Percentiles rank a stretch among this genome's conserved stretches.
phyloP scores from a whole-genome alignment of 1,140 invertebrate species.

The Meteorus sp. region DNA sequence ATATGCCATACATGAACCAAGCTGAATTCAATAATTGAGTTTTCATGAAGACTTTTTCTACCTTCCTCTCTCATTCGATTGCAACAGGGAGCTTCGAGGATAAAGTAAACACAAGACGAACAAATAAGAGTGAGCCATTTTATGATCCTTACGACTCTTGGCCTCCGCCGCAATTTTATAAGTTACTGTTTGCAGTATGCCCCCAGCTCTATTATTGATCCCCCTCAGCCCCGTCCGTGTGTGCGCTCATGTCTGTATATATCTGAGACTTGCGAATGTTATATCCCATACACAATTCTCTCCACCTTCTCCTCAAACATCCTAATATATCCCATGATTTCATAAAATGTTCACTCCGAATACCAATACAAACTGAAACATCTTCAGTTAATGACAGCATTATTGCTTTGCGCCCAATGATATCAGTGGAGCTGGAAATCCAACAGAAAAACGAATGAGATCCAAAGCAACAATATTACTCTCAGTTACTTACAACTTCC shows the following conservation, averaged over 20 bases:
- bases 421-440: no score
- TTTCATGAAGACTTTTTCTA: slow-evolving; percentile 23
- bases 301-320: no score
- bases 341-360: no score
- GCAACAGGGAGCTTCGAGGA: slow-evolving; percentile 22
- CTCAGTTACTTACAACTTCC: no score
- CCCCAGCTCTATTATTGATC: slow-evolving; percentile 23
- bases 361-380: no score
- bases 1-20: no score
- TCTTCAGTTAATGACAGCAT: no score
- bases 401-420: no score
- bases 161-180: slow-evolving; percentile 26
- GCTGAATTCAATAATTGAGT: slow-evolving; percentile 26
- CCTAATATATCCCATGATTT: no score
- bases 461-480: no score
- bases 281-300: no score
- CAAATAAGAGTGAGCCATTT: slow-evolving; percentile 31
- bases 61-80: slow-evolving; percentile 20
- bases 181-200: slow-evolving; percentile 25
- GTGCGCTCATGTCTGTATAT: neutral
- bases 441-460: no score
- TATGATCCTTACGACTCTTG: slow-evolving; percentile 31
- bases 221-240: neutral
- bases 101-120: slow-evolving; percentile 31
- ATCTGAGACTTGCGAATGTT: neutral